Evolutionary conservation across 1,140 invertebrate genomes (phyloP), one percentile per base, ranked within the genome.

Genomic region (Atta colombica): DNA sequence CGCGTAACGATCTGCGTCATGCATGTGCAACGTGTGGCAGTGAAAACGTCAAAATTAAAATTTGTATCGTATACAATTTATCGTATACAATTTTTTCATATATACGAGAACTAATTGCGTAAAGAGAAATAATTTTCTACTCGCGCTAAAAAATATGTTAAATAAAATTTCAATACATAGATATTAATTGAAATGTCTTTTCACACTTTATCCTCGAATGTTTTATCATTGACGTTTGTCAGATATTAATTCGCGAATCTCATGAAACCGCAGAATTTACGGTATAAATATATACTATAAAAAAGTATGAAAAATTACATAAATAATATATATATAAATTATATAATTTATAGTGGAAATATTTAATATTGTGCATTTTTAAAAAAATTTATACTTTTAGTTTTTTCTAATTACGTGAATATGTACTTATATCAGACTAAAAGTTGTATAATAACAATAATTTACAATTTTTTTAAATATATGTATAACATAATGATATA

Each of bases 21-120:
- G 53, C 53, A 58, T 60, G 53, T 35, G 53, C 53, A 75, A 58
- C 25, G 18, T 6, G 12, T 14, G 7, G 6, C 28, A 58, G 25
- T n/a, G 51, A 31, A 45, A 45, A 74, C n/a, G 53, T 58, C 25
- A n/a, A 7, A 28, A 5, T 74, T 75, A 75, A 75, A 75, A 58
- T 45, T 16, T 77, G 14, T 14, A 61, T 18, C n/a, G 18, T 21
- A 31, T 31, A 31, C 31, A 31, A 31, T 31, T 31, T 31, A 31
- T 31, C 31, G 31, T 31, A 31, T 31, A 31, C 31, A 10, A 58
- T 16, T 31, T 31, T 74, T 55, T 74, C 25, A 18, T 6, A 1
- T 18, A 7, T 18, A 7, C 0, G 16, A 53, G 0, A 35, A 35
- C 0, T n/a, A 21, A 35, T 55, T 12, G 51, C 51, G 51, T 3